Base-by-base conservation (phyloP, 1,140 invertebrate genomes). In the Zaprionus kolodkinae region DNA sequence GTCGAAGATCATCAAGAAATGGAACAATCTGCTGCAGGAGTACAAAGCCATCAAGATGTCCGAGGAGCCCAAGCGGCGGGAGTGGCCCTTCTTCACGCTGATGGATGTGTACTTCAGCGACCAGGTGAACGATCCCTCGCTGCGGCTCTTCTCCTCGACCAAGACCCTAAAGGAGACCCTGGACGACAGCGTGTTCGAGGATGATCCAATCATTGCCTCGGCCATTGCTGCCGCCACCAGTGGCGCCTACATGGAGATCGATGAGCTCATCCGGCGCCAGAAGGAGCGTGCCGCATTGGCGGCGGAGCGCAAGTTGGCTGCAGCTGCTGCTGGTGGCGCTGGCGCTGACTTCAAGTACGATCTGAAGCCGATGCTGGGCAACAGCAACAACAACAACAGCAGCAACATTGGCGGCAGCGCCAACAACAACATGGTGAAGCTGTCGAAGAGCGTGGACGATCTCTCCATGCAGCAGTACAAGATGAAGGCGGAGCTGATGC, bases 1-100 rank as follows among this genome's bases (percentile, higher is more conserved):
- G 52, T 93, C 92, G n/a, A 93, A 93, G 77, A 93, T 93, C 65
- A 93, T 93, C 68, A 93, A 93, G 76, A 93, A 93, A 79, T 93
- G 92, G 92, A 93, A 93, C 76, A 93, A 93, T 82, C 78, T 93
- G 55, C 76, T 93, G 68, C 92, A 93, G 79, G 92, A 92, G 77
- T 93, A 93, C 81, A 93, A 93, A 79, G 92, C 92, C 15, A 93
- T 93, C 62, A 93, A 93, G 78, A 91, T 93, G 83, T 92, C 92
- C 61, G 92, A 93, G 75, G 92, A 93, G 79, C 92, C 92, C 1
- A 93, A 93, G 81, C 76, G 92, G 0, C 91, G 92, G n/a, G 92
- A 93, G 56, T 93, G 92, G 92, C 92, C 92, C 6, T 93, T 93
- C 63, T 93, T 93, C 74, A 93, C 88, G 30, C 69, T 93, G 48